phyloP scores from a whole-genome alignment of 2,113 vertebrate species.

The Oenanthe oenanthe region DNA sequence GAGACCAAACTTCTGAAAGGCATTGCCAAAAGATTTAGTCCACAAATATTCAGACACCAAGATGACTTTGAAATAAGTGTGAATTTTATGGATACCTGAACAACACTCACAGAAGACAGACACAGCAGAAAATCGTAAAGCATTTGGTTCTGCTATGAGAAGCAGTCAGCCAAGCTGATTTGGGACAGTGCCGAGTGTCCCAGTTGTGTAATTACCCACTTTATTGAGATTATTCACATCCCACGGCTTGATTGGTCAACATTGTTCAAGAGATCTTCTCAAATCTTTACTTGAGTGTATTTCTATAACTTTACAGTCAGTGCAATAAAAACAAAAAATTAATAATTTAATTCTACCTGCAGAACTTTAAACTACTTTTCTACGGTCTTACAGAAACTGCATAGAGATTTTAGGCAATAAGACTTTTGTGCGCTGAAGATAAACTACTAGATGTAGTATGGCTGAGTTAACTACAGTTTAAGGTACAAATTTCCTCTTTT shows the following conservation, averaged over 20 bases:
- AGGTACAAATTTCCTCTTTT: not conserved
- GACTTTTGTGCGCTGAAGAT: not conserved
- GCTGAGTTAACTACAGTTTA: not conserved
- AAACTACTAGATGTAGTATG: not conserved
- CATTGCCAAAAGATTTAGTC: not conserved
- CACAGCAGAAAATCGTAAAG: not conserved
- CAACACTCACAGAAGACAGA: not conserved
- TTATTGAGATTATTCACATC: not conserved
- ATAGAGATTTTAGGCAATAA: not conserved
- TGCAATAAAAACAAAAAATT: not conserved
- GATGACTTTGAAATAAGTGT: rapidly evolving
- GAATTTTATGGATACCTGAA: not conserved
- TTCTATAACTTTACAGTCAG: not conserved
- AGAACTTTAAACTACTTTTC: not conserved
- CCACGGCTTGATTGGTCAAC: not conserved
- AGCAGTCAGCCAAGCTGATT: not conserved
- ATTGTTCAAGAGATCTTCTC: not conserved
- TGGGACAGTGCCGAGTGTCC: rapidly evolving
- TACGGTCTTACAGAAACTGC: not conserved
- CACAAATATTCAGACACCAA: not conserved
- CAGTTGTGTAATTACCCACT: rapidly evolving
- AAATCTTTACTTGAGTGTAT: not conserved
- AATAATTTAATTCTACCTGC: not conserved
- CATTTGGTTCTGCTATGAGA: not conserved
- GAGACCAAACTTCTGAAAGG: not conserved